phyloP scores from a whole-genome alignment of 1,140 invertebrate species.

The Drosophila nigromelanica region DNA sequence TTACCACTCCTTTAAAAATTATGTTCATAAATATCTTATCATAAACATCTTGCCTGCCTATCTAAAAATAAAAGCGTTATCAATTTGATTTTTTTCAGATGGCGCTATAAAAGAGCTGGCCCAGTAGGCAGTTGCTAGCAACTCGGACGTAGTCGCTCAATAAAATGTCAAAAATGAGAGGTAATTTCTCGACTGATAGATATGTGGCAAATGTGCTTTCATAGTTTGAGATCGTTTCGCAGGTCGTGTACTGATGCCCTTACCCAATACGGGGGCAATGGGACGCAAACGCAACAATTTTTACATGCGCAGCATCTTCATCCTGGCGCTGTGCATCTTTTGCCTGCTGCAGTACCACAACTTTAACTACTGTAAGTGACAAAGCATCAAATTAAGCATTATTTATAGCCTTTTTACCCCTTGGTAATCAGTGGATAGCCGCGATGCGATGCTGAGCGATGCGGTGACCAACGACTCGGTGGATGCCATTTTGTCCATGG shows the following conservation, averaged over 20 bases:
- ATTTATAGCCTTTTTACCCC: slow-evolving; percentile 52
- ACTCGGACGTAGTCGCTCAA: slow-evolving; percentile 8
- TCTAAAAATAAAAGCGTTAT: not conserved
- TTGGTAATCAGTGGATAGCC: slow-evolving; percentile 51
- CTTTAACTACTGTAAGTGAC: slow-evolving; percentile 84
- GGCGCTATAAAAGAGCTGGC: slow-evolving; percentile 46
- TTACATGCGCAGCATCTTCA: slow-evolving; percentile 86
- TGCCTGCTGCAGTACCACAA: slow-evolving; percentile 89
- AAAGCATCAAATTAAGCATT: slow-evolving; percentile 29
- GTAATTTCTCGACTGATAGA: slow-evolving; percentile 16
- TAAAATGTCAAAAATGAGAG: slow-evolving; percentile 73
- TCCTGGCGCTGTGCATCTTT: slow-evolving; percentile 88
- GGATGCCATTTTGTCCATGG: slow-evolving; percentile 87
- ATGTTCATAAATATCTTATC: too few relatives aligned
- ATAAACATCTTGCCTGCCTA: not conserved
- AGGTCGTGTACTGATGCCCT: slow-evolving; percentile 78
- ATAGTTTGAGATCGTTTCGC: too few relatives aligned
- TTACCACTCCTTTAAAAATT: too few relatives aligned
- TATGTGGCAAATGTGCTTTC: too few relatives aligned
- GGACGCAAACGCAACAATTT: slow-evolving; percentile 78
- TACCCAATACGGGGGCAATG: slow-evolving; percentile 82
- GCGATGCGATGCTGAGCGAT: slow-evolving; percentile 63
- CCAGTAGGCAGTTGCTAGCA: slow-evolving; percentile 39
- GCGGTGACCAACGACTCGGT: slow-evolving; percentile 85
- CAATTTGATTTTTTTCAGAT: slow-evolving; percentile 37